Evolutionary conservation across 1,140 invertebrate genomes (phyloP).

Genomic region (Lucilia sericata): DNA sequence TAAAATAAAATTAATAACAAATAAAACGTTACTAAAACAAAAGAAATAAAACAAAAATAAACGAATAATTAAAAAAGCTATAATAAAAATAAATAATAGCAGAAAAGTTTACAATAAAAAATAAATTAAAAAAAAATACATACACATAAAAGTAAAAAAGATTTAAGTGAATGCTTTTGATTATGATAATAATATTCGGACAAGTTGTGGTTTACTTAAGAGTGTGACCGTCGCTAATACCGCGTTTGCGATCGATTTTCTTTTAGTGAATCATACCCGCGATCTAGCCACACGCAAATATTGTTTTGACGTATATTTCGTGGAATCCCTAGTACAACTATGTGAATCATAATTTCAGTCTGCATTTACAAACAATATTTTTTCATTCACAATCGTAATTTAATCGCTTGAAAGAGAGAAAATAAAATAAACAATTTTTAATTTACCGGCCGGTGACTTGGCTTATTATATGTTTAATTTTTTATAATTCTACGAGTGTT

Average conservation of each 20-base stretch:
- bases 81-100: not conserved
- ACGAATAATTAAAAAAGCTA: slow-evolving; percentile 36
- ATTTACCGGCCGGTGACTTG: not conserved
- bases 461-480: not conserved
- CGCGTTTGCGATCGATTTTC: not conserved
- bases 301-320: slow-evolving; percentile 52
- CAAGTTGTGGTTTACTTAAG: not conserved
- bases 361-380: not conserved
- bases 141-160: not conserved
- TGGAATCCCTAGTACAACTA: slow-evolving; percentile 4
- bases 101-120: not conserved
- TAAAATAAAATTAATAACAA: not conserved
- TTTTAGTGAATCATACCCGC: not conserved
- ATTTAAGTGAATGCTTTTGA: not conserved
- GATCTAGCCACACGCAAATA: slow-evolving; percentile 32
- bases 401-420: not conserved
- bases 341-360: not conserved
- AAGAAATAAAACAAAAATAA: not conserved
- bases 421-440: not conserved
- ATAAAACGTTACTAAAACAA: not conserved
- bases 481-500: not conserved
- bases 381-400: not conserved
- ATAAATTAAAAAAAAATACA: too few species aligned
- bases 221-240: not conserved
- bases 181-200: too few species aligned